Evolutionary conservation across 2,113 vertebrate genomes (phyloP).

Genomic region (Nycticorax nycticorax): DNA sequence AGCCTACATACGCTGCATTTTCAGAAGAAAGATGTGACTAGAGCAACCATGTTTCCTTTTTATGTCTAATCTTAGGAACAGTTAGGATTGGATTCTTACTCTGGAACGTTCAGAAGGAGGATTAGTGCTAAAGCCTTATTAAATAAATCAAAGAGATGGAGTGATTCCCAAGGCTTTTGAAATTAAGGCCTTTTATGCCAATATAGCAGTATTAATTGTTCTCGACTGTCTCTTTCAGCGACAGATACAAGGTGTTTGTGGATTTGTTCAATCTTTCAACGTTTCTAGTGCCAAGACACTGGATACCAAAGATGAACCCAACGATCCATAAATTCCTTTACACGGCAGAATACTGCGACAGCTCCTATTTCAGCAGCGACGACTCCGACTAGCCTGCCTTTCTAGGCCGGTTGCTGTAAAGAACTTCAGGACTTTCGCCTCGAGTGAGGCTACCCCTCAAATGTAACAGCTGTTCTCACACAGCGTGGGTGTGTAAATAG

Average conservation of each 20-base stretch:
- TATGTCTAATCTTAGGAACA: not conserved
- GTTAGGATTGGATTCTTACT: not conserved
- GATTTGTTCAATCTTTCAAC: conserved; percentile 97
- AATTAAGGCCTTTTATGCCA: not conserved
- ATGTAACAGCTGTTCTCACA: not conserved
- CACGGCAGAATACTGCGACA: conserved; percentile 90
- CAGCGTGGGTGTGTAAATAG: conserved; percentile 2
- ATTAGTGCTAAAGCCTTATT: not conserved
- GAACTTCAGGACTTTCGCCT: not conserved
- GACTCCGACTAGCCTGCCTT: conserved; percentile 85
- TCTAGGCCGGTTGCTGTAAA: not conserved
- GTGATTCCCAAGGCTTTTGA: not conserved
- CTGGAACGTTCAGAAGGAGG: not conserved
- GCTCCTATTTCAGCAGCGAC: conserved; percentile 96
- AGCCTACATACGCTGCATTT: not conserved
- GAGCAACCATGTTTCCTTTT: not conserved
- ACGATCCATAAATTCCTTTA: conserved; percentile 89
- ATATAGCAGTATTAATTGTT: not conserved
- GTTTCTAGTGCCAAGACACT: conserved; percentile 89
- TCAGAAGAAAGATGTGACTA: not conserved
- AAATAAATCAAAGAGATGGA: not conserved
- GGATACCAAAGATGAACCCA: conserved; percentile 94
- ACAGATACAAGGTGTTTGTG: conserved; percentile 98
- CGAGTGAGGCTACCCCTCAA: not conserved
- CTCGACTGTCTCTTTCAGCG: conserved; percentile 75